These are phyloP conservation scores for Aleiodes sp. DNA, from an alignment of 1,140 invertebrate species.

Conservation along the genomic window DNA sequence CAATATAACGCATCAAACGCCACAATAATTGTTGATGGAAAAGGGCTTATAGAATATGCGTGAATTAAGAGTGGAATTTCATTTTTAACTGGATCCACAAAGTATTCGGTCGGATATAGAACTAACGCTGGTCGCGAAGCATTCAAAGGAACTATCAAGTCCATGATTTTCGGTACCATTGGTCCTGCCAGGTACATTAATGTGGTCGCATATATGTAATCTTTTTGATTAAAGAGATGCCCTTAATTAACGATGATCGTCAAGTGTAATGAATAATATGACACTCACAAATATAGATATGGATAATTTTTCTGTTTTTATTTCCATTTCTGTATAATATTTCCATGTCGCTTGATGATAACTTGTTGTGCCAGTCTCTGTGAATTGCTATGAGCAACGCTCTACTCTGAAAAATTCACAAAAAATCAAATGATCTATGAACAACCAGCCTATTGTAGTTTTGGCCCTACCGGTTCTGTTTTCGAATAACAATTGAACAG, in stretches of 20 bases:
- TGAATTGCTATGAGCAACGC: background rate
- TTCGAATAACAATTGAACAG: constrained; percentile 20
- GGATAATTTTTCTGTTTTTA: constrained; percentile 2
- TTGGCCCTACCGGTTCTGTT: background rate
- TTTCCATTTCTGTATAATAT: constrained; percentile 13
- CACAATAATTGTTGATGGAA: constrained; percentile 12
- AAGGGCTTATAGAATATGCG: constrained; percentile 19
- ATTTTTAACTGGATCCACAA: constrained; percentile 28
- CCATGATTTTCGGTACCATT: constrained; percentile 19
- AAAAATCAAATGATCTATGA: background rate
- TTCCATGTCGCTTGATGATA: constrained; percentile 1
- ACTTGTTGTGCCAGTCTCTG: constrained; percentile 10
- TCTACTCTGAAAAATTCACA: constrained; percentile 15
- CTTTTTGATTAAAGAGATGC: background rate
- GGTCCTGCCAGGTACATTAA: constrained; percentile 9
- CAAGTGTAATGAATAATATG: background rate
- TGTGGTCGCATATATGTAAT: background rate
- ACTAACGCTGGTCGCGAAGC: constrained; percentile 21
- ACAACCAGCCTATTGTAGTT: background rate
- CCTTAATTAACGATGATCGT: background rate
- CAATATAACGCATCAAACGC: constrained; percentile 23
- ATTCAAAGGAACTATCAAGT: constrained; percentile 30
- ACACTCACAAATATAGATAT: constrained; percentile 23
- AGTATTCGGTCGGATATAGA: constrained; percentile 32
- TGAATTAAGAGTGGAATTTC: constrained; percentile 22